These are phyloP conservation scores for Psittacula cyanocephala DNA, from an alignment of 2,113 vertebrate species.

Conservation along the genomic window DNA sequence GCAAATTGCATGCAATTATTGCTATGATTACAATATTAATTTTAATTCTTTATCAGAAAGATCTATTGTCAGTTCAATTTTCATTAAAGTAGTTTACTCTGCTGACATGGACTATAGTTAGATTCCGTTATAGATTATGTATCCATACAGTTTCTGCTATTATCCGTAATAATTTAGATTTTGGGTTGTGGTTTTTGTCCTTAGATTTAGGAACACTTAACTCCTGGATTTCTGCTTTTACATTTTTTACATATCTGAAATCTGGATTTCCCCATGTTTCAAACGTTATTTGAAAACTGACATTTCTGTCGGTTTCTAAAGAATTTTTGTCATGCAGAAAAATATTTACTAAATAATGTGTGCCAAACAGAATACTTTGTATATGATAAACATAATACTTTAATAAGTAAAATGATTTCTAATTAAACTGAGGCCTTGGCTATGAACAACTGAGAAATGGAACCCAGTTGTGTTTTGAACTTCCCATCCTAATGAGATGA, in stretches of 20 bases:
- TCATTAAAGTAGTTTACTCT: conserved; percentile 66
- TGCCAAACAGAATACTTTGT: not conserved
- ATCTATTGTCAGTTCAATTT: conserved; percentile 76
- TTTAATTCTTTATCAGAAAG: conserved; percentile 55
- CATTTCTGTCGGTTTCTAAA: not conserved
- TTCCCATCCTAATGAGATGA: not conserved
- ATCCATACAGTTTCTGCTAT: not conserved
- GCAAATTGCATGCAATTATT: conserved; percentile 61
- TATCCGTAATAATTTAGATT: not conserved
- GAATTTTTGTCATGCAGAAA: not conserved
- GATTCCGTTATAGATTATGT: conserved; percentile 40
- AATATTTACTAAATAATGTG: not conserved
- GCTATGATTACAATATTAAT: conserved; percentile 72
- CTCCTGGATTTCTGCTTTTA: not conserved
- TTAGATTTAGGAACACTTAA: not conserved
- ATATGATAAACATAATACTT: not conserved
- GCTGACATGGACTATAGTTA: conserved; percentile 9
- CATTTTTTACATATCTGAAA: not conserved
- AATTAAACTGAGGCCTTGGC: not conserved
- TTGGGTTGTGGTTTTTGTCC: not conserved
- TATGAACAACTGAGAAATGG: not conserved
- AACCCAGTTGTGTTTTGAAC: not conserved
- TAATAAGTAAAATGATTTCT: not conserved
- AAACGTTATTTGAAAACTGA: not conserved
- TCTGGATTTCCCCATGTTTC: not conserved